These are phyloP conservation scores for Oncorhynchus clarkii DNA, from an alignment of 2,113 vertebrate genomes.

Conservation along the genomic window DNA sequence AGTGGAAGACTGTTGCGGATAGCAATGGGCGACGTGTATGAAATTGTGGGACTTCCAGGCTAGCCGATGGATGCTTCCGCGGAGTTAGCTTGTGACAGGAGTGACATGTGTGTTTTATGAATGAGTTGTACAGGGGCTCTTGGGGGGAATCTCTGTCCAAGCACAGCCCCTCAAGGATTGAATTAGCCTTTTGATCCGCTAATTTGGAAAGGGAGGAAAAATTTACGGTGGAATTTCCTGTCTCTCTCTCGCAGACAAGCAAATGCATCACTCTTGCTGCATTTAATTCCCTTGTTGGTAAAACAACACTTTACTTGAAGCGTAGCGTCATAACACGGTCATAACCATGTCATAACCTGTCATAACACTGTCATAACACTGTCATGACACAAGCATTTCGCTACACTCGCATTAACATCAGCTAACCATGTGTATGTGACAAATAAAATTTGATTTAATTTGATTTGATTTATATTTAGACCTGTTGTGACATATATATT, in stretches of 20 bases:
- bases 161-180: constrained; percentile 55
- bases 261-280: not conserved
- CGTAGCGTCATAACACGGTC: no score
- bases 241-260: constrained; percentile 12
- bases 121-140: constrained; percentile 52
- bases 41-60: constrained; percentile 19
- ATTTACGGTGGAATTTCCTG: constrained; percentile 48
- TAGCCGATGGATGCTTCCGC: constrained; percentile 38
- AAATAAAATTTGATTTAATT: no score
- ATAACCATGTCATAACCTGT: no score
- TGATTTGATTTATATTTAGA: no score
- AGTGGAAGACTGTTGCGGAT: constrained; percentile 23
- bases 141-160: constrained; percentile 59
- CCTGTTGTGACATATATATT: no score
- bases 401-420: no score
- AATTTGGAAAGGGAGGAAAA: constrained; percentile 65
- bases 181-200: constrained; percentile 72
- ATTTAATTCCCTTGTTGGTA: not conserved
- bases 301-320: not conserved
- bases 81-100: constrained; percentile 46
- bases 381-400: no score
- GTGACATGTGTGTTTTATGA: constrained; percentile 48
- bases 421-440: no score
- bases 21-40: constrained; percentile 11
- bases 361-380: no score